Evolutionary conservation across 2,797 vertebrate genomes (phyloP).

Genomic region (Eremophila alpestris): DNA sequence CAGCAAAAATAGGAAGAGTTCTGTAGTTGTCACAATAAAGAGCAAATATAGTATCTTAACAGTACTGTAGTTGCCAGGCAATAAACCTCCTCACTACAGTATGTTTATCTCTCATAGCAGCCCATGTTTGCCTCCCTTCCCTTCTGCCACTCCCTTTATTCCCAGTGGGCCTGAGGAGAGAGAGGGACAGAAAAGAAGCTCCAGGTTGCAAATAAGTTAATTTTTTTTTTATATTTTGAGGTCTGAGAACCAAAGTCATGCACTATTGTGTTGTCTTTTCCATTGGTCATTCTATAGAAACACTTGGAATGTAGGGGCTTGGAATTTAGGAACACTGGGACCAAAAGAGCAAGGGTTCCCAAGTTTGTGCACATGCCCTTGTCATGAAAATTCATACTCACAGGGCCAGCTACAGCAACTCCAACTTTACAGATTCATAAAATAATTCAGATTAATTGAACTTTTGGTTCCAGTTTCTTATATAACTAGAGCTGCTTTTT

Average conservation of each 20-base stretch:
- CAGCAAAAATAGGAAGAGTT: constrained; percentile 2
- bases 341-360: not conserved
- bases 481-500: not conserved
- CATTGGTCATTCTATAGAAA: not conserved
- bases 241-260: not conserved
- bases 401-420: not conserved
- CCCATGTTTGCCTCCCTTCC: not conserved
- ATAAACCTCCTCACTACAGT: constrained; percentile 13
- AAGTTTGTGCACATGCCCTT: not conserved
- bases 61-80: constrained; percentile 23
- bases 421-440: not conserved
- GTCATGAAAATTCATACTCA: not conserved
- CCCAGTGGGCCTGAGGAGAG: not conserved
- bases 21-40: constrained; percentile 16
- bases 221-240: not conserved
- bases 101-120: not conserved
- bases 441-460: not conserved
- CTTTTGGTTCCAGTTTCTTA: not conserved
- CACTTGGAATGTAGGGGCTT: not conserved
- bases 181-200: not conserved
- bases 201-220: not conserved
- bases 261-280: not conserved
- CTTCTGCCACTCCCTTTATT: not conserved
- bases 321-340: not conserved
- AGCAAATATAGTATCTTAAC: not conserved